Conservation (phyloP, 2,888 invertebrate genomes). For the Alloscopus bannaensis region DNA sequence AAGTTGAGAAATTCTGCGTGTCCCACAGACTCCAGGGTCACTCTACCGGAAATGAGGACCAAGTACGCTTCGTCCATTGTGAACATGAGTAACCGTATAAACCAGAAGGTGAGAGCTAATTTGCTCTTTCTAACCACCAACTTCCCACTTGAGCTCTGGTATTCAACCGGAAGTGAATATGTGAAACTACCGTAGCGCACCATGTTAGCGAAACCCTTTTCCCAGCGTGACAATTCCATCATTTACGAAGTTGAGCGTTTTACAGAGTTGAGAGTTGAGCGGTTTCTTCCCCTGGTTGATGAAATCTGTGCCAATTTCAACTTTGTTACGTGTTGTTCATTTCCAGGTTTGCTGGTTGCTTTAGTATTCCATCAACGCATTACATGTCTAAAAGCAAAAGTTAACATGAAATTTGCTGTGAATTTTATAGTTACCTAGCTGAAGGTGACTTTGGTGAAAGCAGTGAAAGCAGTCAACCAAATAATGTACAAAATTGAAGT, state of each 20-base stretch:
- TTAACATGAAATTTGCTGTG: too few species aligned
- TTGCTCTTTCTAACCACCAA: background rate
- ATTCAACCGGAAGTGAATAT: background rate
- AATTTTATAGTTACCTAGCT: too few species aligned
- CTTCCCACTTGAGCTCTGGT: background rate
- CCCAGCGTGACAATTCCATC: background rate
- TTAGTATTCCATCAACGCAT: too few species aligned
- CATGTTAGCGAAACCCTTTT: constrained; percentile 9
- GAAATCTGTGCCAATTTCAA: too few species aligned
- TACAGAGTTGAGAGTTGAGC: too few species aligned
- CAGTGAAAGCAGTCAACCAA: too few species aligned
- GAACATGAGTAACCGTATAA: background rate
- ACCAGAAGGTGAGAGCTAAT: background rate
- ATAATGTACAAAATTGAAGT: too few species aligned
- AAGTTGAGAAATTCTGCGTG: constrained; percentile 26
- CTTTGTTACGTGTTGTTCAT: too few species aligned
- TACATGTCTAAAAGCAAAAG: too few species aligned
- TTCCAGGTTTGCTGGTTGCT: too few species aligned
- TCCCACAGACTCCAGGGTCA: background rate
- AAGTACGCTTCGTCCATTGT: constrained; percentile 18
- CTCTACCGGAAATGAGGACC: background rate
- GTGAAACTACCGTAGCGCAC: background rate
- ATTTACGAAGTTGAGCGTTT: background rate
- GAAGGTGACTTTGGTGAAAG: too few species aligned
- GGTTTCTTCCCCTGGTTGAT: too few species aligned